Conservation (phyloP, 2,113 vertebrate species). For the Bubalus kerabau region DNA sequence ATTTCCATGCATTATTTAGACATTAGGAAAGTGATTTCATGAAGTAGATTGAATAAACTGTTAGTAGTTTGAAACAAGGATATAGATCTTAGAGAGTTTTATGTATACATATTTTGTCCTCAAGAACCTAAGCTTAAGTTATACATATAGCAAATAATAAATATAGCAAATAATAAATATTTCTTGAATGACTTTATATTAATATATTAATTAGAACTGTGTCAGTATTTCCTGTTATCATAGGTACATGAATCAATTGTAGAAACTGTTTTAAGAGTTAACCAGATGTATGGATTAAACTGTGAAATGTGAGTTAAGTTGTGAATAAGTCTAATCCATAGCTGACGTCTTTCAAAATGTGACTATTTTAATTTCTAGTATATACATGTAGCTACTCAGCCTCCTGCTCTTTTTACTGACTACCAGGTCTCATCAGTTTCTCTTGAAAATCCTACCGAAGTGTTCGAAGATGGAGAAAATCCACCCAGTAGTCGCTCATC, state of each 20-base stretch:
- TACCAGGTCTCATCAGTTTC: constrained; percentile 79
- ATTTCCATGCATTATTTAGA: background rate
- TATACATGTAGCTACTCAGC: background rate
- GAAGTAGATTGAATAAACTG: background rate
- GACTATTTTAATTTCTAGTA: background rate
- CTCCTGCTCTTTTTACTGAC: constrained; percentile 35
- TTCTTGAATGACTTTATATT: background rate
- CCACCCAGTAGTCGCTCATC: constrained; percentile 85
- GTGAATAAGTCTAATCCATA: background rate
- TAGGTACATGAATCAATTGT: background rate
- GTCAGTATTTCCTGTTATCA: background rate
- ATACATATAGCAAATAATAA: background rate
- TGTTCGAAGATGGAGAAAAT: constrained; percentile 90
- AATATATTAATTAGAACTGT: background rate
- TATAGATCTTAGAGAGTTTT: background rate
- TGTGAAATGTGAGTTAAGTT: background rate
- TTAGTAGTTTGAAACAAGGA: constrained; percentile 32
- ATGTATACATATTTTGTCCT: background rate
- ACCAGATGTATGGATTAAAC: background rate
- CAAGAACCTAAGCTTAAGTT: background rate
- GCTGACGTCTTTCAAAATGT: background rate
- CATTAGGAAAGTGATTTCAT: constrained; percentile 10
- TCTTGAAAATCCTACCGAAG: constrained; percentile 84
- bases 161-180: background rate
- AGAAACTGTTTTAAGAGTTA: background rate